phyloP scores from a whole-genome alignment of 2,888 invertebrate genomes.

The Amiota communis region DNA sequence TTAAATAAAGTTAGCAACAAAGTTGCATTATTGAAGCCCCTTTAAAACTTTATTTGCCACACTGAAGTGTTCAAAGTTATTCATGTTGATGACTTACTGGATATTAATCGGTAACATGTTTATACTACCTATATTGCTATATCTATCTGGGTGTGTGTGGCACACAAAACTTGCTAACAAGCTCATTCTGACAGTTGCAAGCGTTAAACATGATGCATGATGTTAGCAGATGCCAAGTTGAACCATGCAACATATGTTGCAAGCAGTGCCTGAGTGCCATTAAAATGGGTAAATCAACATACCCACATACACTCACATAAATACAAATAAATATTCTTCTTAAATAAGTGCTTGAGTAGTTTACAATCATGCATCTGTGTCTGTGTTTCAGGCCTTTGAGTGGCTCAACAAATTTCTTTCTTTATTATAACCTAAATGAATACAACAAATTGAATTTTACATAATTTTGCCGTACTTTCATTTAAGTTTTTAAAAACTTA shows the following conservation, averaged over 20 bases:
- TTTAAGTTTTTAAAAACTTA: too few species aligned
- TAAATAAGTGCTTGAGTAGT: too few species aligned
- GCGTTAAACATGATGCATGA: slow-evolving; percentile 62
- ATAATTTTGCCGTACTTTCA: too few species aligned
- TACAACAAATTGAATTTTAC: too few species aligned
- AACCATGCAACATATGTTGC: slow-evolving; percentile 46
- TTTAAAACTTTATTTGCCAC: not conserved
- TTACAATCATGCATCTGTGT: too few species aligned
- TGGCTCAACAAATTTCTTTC: too few species aligned
- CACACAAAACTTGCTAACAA: slow-evolving; percentile 63
- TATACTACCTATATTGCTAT: slow-evolving; percentile 34
- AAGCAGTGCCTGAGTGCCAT: slow-evolving; percentile 42
- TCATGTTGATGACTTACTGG: slow-evolving; percentile 16
- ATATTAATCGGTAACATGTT: not conserved
- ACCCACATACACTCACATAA: slow-evolving; percentile 29
- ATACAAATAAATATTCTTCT: too few species aligned
- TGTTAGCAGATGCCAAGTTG: slow-evolving; percentile 61
- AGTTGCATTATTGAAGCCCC: not conserved
- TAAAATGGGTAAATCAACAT: slow-evolving; percentile 45
- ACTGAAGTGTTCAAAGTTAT: not conserved
- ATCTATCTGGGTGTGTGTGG: slow-evolving; percentile 37
- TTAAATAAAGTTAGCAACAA: not conserved
- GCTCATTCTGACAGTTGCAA: slow-evolving; percentile 61
- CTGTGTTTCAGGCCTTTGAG: too few species aligned
- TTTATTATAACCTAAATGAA: too few species aligned